These are phyloP conservation scores for Chloroceryle aenea DNA, from an alignment of 2,113 vertebrate species.

Conservation along the genomic window DNA sequence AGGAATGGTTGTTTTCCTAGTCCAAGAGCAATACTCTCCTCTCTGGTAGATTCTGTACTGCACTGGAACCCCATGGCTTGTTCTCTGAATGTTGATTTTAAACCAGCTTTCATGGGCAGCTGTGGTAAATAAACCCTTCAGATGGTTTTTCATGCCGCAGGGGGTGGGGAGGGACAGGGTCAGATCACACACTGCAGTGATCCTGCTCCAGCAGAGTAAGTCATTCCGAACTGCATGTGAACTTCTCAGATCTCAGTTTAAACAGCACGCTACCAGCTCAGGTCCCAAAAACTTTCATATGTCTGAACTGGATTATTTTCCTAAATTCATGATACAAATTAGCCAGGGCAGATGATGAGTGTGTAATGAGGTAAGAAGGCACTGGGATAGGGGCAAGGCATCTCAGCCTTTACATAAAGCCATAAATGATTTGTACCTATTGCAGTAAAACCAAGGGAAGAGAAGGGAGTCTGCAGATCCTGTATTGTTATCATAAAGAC, in stretches of 20 bases:
- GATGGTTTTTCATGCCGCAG: neutral
- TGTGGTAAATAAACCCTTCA: constrained; percentile 29
- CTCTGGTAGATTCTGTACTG: neutral
- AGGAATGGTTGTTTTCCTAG: constrained; percentile 5
- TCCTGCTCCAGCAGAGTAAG: constrained; percentile 22
- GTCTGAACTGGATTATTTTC: neutral
- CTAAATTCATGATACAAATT: neutral
- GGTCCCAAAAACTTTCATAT: neutral
- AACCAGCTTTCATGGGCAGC: constrained; percentile 47
- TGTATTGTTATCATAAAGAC: neutral
- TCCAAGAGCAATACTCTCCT: constrained; percentile 53
- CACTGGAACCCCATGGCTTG: constrained; percentile 25
- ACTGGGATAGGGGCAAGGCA: too few species aligned
- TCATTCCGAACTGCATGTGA: neutral
- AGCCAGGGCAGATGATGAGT: neutral
- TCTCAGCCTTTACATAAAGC: neutral
- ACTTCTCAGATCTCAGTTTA: constrained; percentile 6
- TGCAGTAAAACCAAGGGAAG: neutral
- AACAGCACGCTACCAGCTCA: neutral
- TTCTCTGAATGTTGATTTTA: constrained; percentile 39
- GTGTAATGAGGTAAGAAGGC: neutral
- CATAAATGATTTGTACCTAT: neutral
- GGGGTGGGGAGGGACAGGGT: constrained; percentile 5
- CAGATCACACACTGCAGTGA: neutral
- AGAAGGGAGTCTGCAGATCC: neutral